phyloP scores from a whole-genome alignment of 2,888 invertebrate genomes.

The Amiota mariae region DNA sequence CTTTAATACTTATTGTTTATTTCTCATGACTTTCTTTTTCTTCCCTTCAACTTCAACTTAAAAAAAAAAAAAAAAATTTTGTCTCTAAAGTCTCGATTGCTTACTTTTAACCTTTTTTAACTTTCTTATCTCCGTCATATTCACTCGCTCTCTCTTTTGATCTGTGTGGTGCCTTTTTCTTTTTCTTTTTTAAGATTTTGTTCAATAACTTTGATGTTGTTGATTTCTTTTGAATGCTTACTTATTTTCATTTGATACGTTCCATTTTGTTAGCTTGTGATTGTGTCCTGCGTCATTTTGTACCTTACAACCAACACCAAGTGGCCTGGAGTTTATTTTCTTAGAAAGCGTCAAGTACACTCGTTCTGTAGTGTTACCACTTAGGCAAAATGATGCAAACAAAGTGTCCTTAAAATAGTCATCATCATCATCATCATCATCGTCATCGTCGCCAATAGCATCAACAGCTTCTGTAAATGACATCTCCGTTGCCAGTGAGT shows the following conservation, averaged over 20 bases:
- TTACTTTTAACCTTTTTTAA: slow-evolving; percentile 51
- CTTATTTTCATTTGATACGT: slow-evolving; percentile 35
- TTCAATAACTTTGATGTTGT: too few relatives aligned
- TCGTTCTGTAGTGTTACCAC: slow-evolving; percentile 37
- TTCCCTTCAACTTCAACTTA: slow-evolving; percentile 37
- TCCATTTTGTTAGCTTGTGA: slow-evolving; percentile 32
- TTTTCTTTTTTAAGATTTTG: neutral
- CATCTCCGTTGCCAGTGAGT: too few relatives aligned
- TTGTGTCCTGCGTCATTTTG: slow-evolving; percentile 24
- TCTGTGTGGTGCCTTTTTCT: neutral
- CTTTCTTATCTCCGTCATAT: too few relatives aligned
- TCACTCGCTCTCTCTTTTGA: slow-evolving; percentile 7
- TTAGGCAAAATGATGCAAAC: slow-evolving; percentile 44
- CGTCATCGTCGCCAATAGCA: neutral
- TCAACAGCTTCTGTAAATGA: neutral
- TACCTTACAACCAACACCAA: too few relatives aligned
- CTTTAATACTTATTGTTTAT: slow-evolving; percentile 67
- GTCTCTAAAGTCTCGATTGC: slow-evolving; percentile 54
- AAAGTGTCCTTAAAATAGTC: slow-evolving; percentile 54
- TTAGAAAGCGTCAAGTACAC: slow-evolving; percentile 24
- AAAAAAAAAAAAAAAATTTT: slow-evolving; percentile 52
- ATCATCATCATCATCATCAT: slow-evolving; percentile 52
- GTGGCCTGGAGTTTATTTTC: slow-evolving; percentile 22
- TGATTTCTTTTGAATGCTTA: slow-evolving; percentile 23
- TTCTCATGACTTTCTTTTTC: slow-evolving; percentile 45